Conservation (phyloP, 2,113 vertebrate genomes). For the Syngnathus floridae region DNA sequence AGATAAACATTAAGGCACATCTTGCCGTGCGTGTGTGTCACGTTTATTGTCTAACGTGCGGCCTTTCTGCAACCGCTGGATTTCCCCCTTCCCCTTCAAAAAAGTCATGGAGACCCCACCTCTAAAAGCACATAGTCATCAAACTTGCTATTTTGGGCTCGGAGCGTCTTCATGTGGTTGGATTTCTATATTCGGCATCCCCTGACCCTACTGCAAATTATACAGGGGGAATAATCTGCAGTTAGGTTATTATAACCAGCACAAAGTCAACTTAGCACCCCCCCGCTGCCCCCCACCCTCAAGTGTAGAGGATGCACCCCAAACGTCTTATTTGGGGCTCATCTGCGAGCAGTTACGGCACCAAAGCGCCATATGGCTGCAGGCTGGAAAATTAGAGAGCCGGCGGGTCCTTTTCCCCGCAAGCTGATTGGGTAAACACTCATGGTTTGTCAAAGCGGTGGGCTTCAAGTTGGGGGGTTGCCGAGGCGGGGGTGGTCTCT, state of each 20-base stretch:
- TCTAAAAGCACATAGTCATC: conserved; percentile 61
- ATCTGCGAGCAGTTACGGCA: conserved; percentile 67
- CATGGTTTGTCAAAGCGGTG: conserved; percentile 4
- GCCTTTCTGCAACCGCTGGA: conserved; percentile 44
- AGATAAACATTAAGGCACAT: conserved; percentile 35
- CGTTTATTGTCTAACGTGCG: conserved; percentile 12
- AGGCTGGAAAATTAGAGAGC: conserved; percentile 62
- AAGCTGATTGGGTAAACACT: conserved; percentile 20
- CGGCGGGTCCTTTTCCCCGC: conserved; percentile 48
- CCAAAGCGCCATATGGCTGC: conserved; percentile 64
- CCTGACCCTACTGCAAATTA: conserved; percentile 60
- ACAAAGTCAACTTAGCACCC: conserved; percentile 42
- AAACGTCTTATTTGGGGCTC: conserved; percentile 66
- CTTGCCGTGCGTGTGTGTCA: conserved; percentile 21
- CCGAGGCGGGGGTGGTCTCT: background rate
- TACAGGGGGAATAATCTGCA: conserved; percentile 64
- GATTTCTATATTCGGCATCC: conserved; percentile 65
- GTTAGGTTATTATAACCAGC: conserved; percentile 66
- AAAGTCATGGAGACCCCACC: conserved; percentile 54
- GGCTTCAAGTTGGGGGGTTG: conserved; percentile 3
- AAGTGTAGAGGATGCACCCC: conserved; percentile 57
- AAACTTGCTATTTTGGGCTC: conserved; percentile 65
- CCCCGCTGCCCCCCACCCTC: conserved; percentile 1
- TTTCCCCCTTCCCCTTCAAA: background rate
- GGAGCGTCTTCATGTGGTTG: conserved; percentile 63